These are phyloP conservation scores for Hermatobates lingyangjiaoensis DNA, from an alignment of 1,140 invertebrate species.

Conservation along the genomic window DNA sequence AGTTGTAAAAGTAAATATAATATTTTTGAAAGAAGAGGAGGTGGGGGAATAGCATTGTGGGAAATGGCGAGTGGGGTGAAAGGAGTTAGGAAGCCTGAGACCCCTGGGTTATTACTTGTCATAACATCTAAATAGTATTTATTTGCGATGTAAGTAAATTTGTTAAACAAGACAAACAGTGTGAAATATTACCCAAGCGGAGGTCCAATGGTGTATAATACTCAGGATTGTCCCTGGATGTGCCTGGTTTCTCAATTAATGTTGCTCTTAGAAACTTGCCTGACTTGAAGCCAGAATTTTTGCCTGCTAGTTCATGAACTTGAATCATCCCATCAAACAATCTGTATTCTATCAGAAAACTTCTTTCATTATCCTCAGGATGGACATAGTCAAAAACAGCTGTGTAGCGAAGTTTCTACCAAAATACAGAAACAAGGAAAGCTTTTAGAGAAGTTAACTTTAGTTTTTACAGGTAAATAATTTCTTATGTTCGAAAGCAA, in stretches of 20 bases:
- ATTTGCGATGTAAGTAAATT: no score
- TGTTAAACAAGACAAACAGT: no score
- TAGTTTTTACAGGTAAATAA: background rate
- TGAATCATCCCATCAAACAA: conserved; percentile 38
- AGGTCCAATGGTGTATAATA: conserved; percentile 48
- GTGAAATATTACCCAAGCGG: conserved; percentile 28
- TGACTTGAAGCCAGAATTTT: conserved; percentile 44
- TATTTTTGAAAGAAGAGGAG: no score
- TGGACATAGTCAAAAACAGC: conserved; percentile 42
- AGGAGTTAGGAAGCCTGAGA: background rate
- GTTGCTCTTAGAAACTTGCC: conserved; percentile 51
- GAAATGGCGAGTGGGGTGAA: no score
- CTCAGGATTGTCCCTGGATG: conserved; percentile 33
- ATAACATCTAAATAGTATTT: no score
- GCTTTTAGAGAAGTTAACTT: background rate
- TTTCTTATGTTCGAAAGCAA: background rate
- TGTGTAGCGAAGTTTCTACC: conserved; percentile 36
- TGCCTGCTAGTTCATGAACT: conserved; percentile 36
- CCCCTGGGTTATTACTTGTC: no score
- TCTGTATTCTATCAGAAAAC: conserved; percentile 45
- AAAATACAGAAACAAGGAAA: background rate
- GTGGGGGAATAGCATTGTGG: no score
- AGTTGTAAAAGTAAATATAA: no score
- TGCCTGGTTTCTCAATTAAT: conserved; percentile 42
- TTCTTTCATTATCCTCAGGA: conserved; percentile 40